These are phyloP conservation scores for Contarinia nasturtii DNA, from an alignment of 1,140 invertebrate genomes.

Conservation along the genomic window DNA sequence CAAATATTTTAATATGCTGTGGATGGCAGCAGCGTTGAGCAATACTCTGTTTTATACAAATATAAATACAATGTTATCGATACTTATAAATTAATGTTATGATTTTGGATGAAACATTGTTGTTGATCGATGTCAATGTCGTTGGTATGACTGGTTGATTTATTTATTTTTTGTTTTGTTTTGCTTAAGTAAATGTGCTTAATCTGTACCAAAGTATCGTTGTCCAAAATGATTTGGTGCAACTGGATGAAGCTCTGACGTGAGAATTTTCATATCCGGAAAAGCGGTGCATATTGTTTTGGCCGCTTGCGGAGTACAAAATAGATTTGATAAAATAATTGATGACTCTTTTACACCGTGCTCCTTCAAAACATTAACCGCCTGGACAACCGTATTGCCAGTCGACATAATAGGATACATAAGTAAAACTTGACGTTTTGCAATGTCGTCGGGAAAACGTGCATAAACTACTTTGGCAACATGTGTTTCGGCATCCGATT, in stretches of 20 bases:
- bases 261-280: slow-evolving; percentile 85
- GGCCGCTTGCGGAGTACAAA: slow-evolving; percentile 84
- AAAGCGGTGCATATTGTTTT: slow-evolving; percentile 70
- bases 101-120: no score
- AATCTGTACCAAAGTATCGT: slow-evolving; percentile 97
- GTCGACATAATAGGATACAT: slow-evolving; percentile 99
- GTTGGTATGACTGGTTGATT: no score
- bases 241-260: slow-evolving; percentile 86
- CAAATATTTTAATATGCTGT: no score
- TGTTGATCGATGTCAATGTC: no score
- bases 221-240: slow-evolving; percentile 96
- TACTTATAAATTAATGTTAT: no score
- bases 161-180: no score
- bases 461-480: slow-evolving; percentile 95
- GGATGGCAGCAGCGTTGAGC: no score
- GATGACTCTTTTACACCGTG: slow-evolving; percentile 84
- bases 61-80: no score
- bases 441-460: slow-evolving; percentile 91
- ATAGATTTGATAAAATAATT: slow-evolving; percentile 90
- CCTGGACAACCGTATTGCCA: slow-evolving; percentile 77
- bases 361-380: slow-evolving; percentile 81
- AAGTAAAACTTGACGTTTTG: slow-evolving; percentile 73
- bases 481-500: slow-evolving; percentile 88
- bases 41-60: no score
- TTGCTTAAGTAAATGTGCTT: slow-evolving; percentile 22